Conservation (phyloP, 2,888 invertebrate genomes). For the Iselma pallidipennis region DNA sequence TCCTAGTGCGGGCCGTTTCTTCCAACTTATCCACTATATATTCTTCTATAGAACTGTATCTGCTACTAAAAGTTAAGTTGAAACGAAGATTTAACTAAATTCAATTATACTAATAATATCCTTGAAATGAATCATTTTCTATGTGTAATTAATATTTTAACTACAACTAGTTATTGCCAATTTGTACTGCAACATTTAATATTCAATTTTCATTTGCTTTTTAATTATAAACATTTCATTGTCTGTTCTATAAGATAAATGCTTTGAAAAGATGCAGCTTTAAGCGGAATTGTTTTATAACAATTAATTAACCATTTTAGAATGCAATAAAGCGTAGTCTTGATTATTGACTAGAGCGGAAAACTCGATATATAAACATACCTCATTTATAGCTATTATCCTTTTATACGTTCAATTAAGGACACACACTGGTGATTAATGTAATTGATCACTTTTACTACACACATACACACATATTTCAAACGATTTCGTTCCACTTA, state of each 20-base stretch:
- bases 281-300: constrained; percentile 27
- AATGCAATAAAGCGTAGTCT: constrained; percentile 1
- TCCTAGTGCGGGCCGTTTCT: constrained; percentile 31
- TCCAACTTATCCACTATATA: background rate
- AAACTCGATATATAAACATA: background rate
- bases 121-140: background rate
- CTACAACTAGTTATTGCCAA: background rate
- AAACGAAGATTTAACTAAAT: background rate
- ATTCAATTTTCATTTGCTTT: constrained; percentile 17
- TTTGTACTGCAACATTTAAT: background rate
- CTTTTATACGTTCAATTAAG: constrained; percentile 25
- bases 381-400: constrained; percentile 10
- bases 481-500: constrained; percentile 5
- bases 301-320: constrained; percentile 3
- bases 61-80: no score
- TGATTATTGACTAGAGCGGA: constrained; percentile 3
- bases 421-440: constrained; percentile 31
- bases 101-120: background rate
- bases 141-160: background rate
- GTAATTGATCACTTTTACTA: constrained; percentile 38
- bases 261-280: constrained; percentile 32
- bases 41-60: background rate
- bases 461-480: constrained; percentile 14
- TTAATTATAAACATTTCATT: constrained; percentile 37
- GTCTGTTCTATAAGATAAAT: constrained; percentile 33